A percentile compares a stretch with the other conserved stretches of the same genome.
Evolutionary conservation across 2,113 vertebrate genomes (phyloP).

Genomic region (Hippocampus zosterae): DNA sequence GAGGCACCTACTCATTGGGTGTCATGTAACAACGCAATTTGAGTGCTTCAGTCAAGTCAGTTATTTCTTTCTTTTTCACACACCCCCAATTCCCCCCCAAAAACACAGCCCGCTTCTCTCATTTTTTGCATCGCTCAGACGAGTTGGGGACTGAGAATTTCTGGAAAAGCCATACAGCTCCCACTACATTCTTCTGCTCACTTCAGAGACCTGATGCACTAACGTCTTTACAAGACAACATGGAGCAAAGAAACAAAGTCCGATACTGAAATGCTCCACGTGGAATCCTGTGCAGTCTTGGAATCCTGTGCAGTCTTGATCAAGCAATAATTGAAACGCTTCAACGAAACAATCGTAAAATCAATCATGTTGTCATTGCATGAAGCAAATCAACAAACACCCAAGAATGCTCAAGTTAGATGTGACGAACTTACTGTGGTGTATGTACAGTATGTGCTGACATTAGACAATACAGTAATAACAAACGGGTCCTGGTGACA

Average conservation of each 20-base stretch:
- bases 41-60: conserved; percentile 9
- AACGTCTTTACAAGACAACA: conserved; percentile 62
- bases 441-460: too few species aligned
- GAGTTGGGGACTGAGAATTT: conserved; percentile 8
- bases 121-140: conserved; percentile 25
- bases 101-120: background rate
- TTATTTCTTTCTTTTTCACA: conserved; percentile 38
- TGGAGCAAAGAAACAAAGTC: conserved; percentile 27
- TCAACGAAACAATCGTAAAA: background rate
- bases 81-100: too few species aligned
- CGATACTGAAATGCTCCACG: conserved; percentile 35
- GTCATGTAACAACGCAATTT: conserved; percentile 30
- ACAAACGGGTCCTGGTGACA: too few species aligned
- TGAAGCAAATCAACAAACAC: too few species aligned
- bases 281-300: conserved; percentile 46
- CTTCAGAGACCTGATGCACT: conserved; percentile 56
- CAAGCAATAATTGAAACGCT: background rate
- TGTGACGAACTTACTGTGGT: too few species aligned
- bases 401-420: too few species aligned
- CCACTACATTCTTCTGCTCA: conserved; percentile 46
- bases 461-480: too few species aligned
- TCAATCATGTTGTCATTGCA: background rate
- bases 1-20: conserved; percentile 11
- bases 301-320: conserved; percentile 19
- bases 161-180: conserved; percentile 63